Base-by-base conservation (phyloP, 1,140 invertebrate genomes). In the Cydia strobilella region DNA sequence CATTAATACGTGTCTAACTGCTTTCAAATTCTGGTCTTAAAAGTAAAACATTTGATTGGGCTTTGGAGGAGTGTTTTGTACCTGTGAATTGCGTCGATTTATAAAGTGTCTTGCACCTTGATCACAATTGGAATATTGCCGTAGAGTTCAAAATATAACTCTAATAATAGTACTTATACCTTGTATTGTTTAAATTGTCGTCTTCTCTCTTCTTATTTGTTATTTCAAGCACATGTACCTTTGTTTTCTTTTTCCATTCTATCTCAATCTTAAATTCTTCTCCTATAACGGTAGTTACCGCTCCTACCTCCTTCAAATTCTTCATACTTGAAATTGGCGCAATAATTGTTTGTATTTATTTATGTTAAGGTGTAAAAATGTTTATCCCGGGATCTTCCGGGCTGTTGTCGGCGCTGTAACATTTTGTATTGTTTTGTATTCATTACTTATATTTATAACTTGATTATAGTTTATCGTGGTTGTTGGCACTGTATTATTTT, bases 401-500 rank as follows among this genome's bases (percentile, higher is more conserved):
- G 63, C 31, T 69, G 65, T 69, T 73, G 51, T 73, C 48, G n/a
- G 13, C 25, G 51, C n/a, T 73, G 72, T 73, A 73, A 73, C 42
- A 51, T 72, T 87, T 86, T 85, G 83, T 89, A 88, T 86, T 86
- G 84, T 91, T 89, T 90, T 87, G 80, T 88, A 83, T 87, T 80
- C 77, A 86, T 85, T 89, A 87, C 65, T 88, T 85, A 84, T 84
- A 87, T 88, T 89, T 86, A 84, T 90, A 90, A 84, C 82, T 89
- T 89, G 88, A 87, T 90, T 84, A 90, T 90, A 90, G 87, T 91
- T 89, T 90, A 91, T 92, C 81, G 84, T 88, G 86, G 87, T 91
- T 90, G 90, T 92, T 91, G 86, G 89, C 83, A 88, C 86, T 87
- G 87, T 91, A 86, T 87, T 86, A 90, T 92, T 89, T 90, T 90